Conservation (phyloP, 2,888 invertebrate species). For the Polydesmus complanatus region DNA sequence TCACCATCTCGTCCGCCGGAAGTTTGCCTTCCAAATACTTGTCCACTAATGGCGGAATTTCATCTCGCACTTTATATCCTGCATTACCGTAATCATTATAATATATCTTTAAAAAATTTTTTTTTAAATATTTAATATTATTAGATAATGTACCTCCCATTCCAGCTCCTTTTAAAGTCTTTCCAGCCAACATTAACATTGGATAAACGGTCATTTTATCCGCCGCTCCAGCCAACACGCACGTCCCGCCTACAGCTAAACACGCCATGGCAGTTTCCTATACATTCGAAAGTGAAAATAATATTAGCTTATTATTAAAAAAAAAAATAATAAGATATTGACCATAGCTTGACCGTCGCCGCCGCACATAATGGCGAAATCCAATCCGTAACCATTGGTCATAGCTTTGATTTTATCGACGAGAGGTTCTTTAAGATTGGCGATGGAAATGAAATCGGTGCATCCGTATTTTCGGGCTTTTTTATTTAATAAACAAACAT, state of each 20-base stretch:
- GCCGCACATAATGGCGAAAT: slow-evolving; percentile 10
- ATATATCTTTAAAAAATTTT: too few species aligned
- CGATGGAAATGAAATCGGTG: slow-evolving; percentile 3
- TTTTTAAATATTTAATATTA: not conserved
- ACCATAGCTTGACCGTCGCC: slow-evolving; percentile 13
- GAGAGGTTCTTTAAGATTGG: slow-evolving; percentile 1
- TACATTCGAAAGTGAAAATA: too few species aligned
- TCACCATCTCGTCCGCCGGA: not conserved
- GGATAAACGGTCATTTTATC: not conserved
- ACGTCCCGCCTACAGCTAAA: slow-evolving; percentile 2
- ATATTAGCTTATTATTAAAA: not conserved
- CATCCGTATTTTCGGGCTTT: slow-evolving; percentile 9
- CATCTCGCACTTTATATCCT: not conserved
- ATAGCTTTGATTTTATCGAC: not conserved
- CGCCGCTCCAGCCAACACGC: slow-evolving; percentile 10
- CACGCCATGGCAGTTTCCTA: slow-evolving; percentile 9
- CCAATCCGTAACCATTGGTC: slow-evolving; percentile 7
- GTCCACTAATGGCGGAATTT: not conserved
- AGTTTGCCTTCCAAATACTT: not conserved
- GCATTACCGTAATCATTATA: too few species aligned
- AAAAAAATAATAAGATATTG: not conserved
- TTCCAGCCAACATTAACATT: not conserved
- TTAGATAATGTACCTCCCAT: not conserved
- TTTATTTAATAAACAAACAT: not conserved
- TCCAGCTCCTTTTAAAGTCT: not conserved